A percentile compares a stretch with the other conserved stretches of the same genome.
Evolutionary conservation across 2,888 invertebrate species (phyloP).

Genomic region (Tromatobia lineatoria): DNA sequence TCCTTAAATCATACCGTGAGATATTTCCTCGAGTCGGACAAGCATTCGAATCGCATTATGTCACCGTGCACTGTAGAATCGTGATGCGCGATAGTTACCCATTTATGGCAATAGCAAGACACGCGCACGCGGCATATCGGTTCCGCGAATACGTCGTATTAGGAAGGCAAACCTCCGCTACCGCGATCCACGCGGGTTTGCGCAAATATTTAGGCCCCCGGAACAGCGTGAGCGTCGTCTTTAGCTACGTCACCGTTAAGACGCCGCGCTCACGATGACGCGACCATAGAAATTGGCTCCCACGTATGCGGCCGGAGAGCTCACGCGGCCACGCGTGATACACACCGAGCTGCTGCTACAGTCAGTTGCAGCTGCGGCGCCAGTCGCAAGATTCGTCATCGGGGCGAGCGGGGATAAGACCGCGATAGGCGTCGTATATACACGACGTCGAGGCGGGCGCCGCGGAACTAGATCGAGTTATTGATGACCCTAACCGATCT

Average conservation of each 20-base stretch:
- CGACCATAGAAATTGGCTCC: conserved; percentile 65
- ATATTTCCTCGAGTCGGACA: conserved; percentile 51
- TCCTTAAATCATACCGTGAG: conserved; percentile 22
- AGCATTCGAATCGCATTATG: conserved; percentile 48
- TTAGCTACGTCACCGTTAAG: conserved; percentile 75
- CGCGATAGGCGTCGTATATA: conserved; percentile 3
- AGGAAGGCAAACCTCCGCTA: conserved; percentile 33
- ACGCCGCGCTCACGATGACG: conserved; percentile 73
- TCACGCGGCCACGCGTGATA: background rate
- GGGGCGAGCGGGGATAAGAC: conserved; percentile 16
- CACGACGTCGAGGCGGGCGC: background rate
- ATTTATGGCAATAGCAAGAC: conserved; percentile 67
- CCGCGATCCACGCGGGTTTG: conserved; percentile 60
- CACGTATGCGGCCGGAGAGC: conserved; percentile 41
- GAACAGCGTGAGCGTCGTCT: conserved; percentile 58
- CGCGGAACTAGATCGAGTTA: conserved; percentile 49
- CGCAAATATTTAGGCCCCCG: conserved; percentile 75
- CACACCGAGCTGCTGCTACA: background rate
- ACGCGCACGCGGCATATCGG: conserved; percentile 28
- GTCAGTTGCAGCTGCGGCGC: conserved; percentile 51
- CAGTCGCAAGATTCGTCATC: conserved; percentile 58
- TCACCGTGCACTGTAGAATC: conserved; percentile 68
- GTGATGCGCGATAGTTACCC: conserved; percentile 58
- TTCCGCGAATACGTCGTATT: conserved; percentile 50
- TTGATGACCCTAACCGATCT: conserved; percentile 46